A percentile compares a stretch with the other conserved stretches of the same genome.
These are phyloP conservation scores for Cylindroiulus punctatus DNA, from an alignment of 2,888 invertebrate species.

Conservation along the genomic window DNA sequence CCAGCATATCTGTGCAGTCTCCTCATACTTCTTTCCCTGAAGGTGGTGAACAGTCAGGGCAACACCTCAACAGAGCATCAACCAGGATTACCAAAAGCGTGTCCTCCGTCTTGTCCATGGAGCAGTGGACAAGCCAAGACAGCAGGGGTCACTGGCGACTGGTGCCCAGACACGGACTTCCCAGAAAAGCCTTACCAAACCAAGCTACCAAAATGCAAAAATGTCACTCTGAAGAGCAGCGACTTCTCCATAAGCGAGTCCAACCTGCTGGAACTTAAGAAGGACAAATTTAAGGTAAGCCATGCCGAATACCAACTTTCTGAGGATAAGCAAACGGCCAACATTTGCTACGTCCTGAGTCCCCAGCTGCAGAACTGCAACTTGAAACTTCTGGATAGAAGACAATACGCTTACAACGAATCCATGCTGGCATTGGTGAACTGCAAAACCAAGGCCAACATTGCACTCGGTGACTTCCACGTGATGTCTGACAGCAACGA, in stretches of 20 bases:
- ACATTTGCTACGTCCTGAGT: constrained; percentile 35
- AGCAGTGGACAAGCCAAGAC: too few relatives aligned
- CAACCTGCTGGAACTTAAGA: neutral
- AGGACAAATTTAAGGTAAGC: neutral
- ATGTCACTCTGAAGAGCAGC: neutral
- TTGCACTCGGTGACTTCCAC: constrained; percentile 36
- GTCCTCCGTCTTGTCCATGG: too few relatives aligned
- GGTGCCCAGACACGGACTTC: too few relatives aligned
- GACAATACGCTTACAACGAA: neutral
- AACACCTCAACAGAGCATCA: too few relatives aligned
- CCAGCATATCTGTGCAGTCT: too few relatives aligned
- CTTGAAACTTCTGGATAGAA: neutral
- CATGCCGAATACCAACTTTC: neutral
- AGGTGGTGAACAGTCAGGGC: too few relatives aligned
- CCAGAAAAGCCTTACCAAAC: too few relatives aligned
- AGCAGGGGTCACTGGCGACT: too few relatives aligned
- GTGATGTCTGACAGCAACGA: too few relatives aligned
- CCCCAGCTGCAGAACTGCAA: constrained; percentile 52
- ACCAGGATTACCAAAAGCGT: too few relatives aligned
- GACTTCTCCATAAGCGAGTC: neutral
- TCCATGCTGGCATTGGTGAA: neutral
- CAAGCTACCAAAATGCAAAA: neutral
- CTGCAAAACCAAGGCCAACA: neutral
- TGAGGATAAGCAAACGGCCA: constrained; percentile 5
- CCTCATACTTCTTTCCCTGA: too few relatives aligned